Conservation (phyloP, 2,888 invertebrate genomes). For the Lamellibrachia columna region DNA sequence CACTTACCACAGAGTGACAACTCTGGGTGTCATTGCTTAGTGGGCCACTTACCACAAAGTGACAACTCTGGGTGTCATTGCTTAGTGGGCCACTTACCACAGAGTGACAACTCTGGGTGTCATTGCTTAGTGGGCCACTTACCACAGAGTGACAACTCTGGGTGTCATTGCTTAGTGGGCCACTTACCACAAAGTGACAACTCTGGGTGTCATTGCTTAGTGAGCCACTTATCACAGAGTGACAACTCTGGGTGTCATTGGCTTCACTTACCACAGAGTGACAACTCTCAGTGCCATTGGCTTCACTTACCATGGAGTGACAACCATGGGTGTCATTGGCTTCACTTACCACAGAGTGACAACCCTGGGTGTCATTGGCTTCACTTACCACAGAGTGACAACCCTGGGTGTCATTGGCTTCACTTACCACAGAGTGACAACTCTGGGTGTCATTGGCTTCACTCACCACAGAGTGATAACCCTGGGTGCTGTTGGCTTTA, state of each 20-base stretch:
- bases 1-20: too few relatives aligned
- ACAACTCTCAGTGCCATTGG: slow-evolving; percentile 96
- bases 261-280: slow-evolving; percentile 88
- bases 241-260: slow-evolving; percentile 96
- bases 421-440: slow-evolving; percentile 94
- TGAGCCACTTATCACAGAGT: slow-evolving; percentile 91
- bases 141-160: too few relatives aligned
- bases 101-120: too few relatives aligned
- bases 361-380: too few relatives aligned
- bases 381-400: slow-evolving; percentile 90
- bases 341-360: slow-evolving; percentile 67
- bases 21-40: too few relatives aligned
- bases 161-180: too few relatives aligned
- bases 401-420: slow-evolving; percentile 94
- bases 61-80: too few relatives aligned
- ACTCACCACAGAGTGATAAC: slow-evolving; percentile 57
- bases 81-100: too few relatives aligned
- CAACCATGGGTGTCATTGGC: slow-evolving; percentile 94
- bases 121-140: too few relatives aligned
- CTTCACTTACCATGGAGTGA: slow-evolving; percentile 92
- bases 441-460: slow-evolving; percentile 92
- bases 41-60: too few relatives aligned
- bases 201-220: slow-evolving; percentile 67
- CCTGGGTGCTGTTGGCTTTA: too few relatives aligned
- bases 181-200: too few relatives aligned